Evolutionary conservation across 2,113 vertebrate species (phyloP), one percentile per base, ranked within the genome.

Genomic region (Conger conger): DNA sequence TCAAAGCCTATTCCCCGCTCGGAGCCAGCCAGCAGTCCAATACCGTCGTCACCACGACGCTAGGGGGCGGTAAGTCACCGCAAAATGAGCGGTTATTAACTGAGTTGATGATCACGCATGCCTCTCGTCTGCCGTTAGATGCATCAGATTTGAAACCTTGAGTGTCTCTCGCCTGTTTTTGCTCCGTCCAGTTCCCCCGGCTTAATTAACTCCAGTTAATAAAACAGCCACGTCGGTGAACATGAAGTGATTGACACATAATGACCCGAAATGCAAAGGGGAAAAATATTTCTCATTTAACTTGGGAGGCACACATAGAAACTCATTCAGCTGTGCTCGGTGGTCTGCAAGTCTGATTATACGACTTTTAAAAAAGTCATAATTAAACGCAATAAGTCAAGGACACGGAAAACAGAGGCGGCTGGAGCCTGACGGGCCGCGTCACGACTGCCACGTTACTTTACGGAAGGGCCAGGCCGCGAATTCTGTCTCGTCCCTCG

Each of bases 1-100:
- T 96, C 82, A 86, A 90, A 87, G 93, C 94, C 0, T 95, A 94
- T 76, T 95, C 94, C 0, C 93, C 93, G 0, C 88, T 93, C 82
- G 95, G 94, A 0, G 92, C 94, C 82, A 94, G 95, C 68, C 91
- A 94, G 88, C 90, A 91, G 85, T 95, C 93, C 36, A 83, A 11
- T 53, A 88, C 87, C 36, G 81, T 94, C 84, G 87, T 88, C 0
- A 42, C 92, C 82, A 95, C 95, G 57, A 95, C 94, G 0, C 87
- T 87, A 82, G 94, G 94, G 8, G 92, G 92, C 76, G 91, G 94
- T 94, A 85, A 53, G 91, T 89, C 8, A 23, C 8, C 42, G 16
- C 8, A 16, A 2, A 63, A 63, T 63, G 3, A 7, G 68, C 27
- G 1, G n/a, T 8, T 4, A 30, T n/a, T 73, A 33, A 73, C n/a